Conservation (phyloP, 2,888 invertebrate genomes). For the Oscheius sp. region DNA sequence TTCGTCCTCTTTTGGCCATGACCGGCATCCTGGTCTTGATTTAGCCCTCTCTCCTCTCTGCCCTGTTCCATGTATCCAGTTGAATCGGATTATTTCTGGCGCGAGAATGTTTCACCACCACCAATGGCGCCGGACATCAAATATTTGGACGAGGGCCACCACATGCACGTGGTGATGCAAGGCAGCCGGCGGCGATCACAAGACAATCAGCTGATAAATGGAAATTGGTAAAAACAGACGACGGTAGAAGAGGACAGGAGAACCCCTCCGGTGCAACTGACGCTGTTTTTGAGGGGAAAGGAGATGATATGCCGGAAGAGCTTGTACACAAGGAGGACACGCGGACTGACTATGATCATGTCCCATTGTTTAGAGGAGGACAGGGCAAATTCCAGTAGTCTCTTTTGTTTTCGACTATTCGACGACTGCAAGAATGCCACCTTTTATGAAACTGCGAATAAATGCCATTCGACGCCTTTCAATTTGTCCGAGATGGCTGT, state of each 20-base stretch:
- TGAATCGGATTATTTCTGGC: conserved; percentile 4
- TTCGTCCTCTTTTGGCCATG: not conserved
- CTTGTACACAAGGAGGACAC: too few relatives aligned
- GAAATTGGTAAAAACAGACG: conserved; percentile 12
- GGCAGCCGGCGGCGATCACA: conserved; percentile 19
- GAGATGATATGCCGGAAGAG: too few relatives aligned
- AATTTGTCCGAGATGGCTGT: not conserved
- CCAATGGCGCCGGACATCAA: conserved; percentile 32
- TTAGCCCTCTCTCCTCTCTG: too few relatives aligned
- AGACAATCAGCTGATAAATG: conserved; percentile 31
- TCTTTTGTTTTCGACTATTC: not conserved
- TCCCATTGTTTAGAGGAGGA: not conserved
- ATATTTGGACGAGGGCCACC: conserved; percentile 23
- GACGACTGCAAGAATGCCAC: not conserved
- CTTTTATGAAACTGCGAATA: not conserved
- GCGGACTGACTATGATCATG: too few relatives aligned
- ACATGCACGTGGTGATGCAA: conserved; percentile 13
- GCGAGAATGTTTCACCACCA: conserved; percentile 2
- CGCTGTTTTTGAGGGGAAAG: too few relatives aligned
- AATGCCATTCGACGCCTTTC: not conserved
- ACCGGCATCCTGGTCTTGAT: not conserved
- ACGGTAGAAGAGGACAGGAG: conserved; percentile 1
- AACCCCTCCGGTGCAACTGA: conserved; percentile 17
- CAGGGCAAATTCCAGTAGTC: not conserved
- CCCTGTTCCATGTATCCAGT: not conserved